Evolutionary conservation across 2,888 invertebrate genomes (phyloP), one percentile per base, ranked within the genome.

Genomic region (Trachelus stipa): DNA sequence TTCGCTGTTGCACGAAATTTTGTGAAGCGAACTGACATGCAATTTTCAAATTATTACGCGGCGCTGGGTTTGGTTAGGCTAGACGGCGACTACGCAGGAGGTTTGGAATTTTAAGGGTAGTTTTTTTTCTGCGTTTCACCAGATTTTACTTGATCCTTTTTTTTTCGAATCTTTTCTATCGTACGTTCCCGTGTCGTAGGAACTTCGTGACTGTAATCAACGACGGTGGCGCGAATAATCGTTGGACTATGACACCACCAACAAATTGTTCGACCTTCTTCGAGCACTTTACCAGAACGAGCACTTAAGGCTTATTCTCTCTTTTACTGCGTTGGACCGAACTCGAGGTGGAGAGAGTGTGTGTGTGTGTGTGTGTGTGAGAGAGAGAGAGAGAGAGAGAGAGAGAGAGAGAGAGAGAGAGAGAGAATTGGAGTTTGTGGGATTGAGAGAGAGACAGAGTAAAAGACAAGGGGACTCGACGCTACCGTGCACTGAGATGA

Each of bases 231-330:
- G 75, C 35, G 77, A 81, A 81, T 82, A 81, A 82, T 81, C 79
- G 77, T 74, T n/a, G 73, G 79, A 75, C 79, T 77, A 77, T 76
- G 77, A 79, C 31, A 75, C 77, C 73, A 73, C 69, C 77, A 74
- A 80, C 79, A 80, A 80, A 82, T 83, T 80, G 79, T 80, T 82
- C 77, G 73, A 74, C 74, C 80, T 79, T 79, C 23, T 76, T 74
- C 75, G 78, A 79, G 80, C 76, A 74, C 79, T 80, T 76, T 69
- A 78, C 76, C 69, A 69, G 74, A 73, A 74, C 69, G 76, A 79
- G 77, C 79, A 82, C 80, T 82, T 79, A 76, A 82, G 80, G 75
- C 37, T 56, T 56, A 23, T 56, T 56, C 40, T 56, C 23, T 56
- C 23, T 56, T 23, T 56, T 23, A 23, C 23, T 23, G 40, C 9